A percentile compares a stretch with the other conserved stretches of the same genome.
These are phyloP conservation scores for Acropternis orthonyx DNA, from an alignment of 2,797 vertebrate genomes.

Conservation along the genomic window DNA sequence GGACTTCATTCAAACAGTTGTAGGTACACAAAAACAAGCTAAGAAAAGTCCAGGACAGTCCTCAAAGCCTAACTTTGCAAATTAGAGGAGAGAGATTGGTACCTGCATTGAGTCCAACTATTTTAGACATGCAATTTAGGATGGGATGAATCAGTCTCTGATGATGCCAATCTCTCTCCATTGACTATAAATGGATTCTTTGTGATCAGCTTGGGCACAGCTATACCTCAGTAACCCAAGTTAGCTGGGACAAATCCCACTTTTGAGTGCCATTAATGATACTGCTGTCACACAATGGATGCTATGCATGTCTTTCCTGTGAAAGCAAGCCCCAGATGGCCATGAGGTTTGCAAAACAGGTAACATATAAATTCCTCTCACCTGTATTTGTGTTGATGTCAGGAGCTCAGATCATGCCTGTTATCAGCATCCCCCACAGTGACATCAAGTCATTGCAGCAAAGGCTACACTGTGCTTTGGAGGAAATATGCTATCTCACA, in stretches of 20 bases:
- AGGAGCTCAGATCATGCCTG: neutral
- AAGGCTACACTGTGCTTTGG: neutral
- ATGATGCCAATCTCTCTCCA: neutral
- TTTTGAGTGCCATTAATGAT: neutral
- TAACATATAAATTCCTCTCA: neutral
- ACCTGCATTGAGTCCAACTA: neutral
- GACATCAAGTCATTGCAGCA: neutral
- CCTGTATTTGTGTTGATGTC: neutral
- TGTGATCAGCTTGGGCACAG: neutral
- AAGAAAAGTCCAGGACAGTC: neutral
- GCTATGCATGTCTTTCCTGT: neutral
- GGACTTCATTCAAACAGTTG: neutral
- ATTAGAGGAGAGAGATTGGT: neutral
- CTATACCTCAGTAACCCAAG: neutral
- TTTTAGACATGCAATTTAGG: neutral
- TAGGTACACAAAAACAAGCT: neutral
- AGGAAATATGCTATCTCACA: neutral
- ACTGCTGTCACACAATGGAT: neutral
- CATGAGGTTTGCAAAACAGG: neutral
- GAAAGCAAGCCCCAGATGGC: neutral
- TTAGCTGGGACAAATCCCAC: neutral
- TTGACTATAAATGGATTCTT: neutral
- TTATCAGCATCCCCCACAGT: neutral
- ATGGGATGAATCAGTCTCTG: neutral
- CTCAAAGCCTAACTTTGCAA: neutral